A percentile compares a stretch with the other conserved stretches of the same genome.
Evolutionary conservation across 2,888 invertebrate genomes (phyloP).

Genomic region (Seira ritae): DNA sequence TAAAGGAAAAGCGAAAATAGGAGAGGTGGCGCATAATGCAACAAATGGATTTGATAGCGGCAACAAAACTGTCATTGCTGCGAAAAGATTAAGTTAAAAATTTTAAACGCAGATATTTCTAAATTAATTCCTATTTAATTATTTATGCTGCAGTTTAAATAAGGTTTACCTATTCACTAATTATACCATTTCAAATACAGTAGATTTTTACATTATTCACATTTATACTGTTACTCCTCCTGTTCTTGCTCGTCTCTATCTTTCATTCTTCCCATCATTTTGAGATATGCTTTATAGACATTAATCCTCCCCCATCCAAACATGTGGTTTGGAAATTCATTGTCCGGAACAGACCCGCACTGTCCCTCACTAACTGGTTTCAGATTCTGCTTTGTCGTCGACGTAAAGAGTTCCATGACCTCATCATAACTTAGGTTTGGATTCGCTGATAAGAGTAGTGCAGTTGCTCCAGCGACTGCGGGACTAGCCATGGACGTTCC

Average conservation of each 20-base stretch:
- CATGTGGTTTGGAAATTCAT: slow-evolving; percentile 39
- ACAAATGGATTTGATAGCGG: too few relatives aligned
- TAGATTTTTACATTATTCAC: too few relatives aligned
- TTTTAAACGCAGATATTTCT: too few relatives aligned
- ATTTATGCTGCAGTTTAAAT: too few relatives aligned
- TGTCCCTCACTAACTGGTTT: neutral
- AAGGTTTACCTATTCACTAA: too few relatives aligned
- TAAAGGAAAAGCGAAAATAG: neutral
- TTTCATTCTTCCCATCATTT: slow-evolving; percentile 23
- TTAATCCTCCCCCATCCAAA: slow-evolving; percentile 44
- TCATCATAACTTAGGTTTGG: slow-evolving; percentile 29
- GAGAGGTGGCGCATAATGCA: too few relatives aligned
- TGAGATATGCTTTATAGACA: slow-evolving; percentile 41
- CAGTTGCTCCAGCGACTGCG: slow-evolving; percentile 36
- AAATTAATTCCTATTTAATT: too few relatives aligned
- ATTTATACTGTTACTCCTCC: too few relatives aligned
- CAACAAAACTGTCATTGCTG: too few relatives aligned
- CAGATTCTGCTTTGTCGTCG: slow-evolving; percentile 21
- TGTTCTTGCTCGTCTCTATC: neutral
- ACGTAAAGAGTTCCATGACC: slow-evolving; percentile 28
- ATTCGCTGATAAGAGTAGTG: slow-evolving; percentile 48
- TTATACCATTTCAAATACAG: too few relatives aligned
- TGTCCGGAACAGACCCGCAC: slow-evolving; percentile 26
- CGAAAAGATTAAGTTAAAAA: too few relatives aligned
- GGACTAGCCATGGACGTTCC: slow-evolving; percentile 58